Evolutionary conservation across 1,140 invertebrate species (phyloP).

Genomic region (Anastatus disparis): DNA sequence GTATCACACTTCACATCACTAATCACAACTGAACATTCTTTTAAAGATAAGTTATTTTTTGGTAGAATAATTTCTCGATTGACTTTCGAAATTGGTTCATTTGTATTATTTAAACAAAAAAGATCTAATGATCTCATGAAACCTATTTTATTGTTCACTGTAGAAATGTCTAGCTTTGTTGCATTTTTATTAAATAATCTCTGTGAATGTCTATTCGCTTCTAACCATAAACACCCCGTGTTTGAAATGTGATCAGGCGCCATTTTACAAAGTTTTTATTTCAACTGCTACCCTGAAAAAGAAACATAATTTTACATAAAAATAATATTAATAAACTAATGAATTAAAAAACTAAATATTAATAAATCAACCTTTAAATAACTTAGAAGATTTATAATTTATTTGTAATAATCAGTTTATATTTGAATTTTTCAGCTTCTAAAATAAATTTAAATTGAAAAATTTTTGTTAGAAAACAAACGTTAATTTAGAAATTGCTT

Average conservation of each 20-base stretch:
- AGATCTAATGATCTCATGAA: slow-evolving; percentile 44
- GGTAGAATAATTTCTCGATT: neutral
- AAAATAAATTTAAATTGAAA: too few relatives aligned
- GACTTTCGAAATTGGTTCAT: neutral
- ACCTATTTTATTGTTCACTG: slow-evolving; percentile 39
- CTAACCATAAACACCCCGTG: neutral
- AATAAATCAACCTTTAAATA: too few relatives aligned
- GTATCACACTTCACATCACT: slow-evolving; percentile 42
- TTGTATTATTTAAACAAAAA: neutral
- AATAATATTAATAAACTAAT: too few relatives aligned
- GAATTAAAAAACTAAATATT: too few relatives aligned
- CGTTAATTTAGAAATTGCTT: too few relatives aligned
- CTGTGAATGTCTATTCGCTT: neutral
- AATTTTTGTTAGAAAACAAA: too few relatives aligned
- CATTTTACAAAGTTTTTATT: neutral
- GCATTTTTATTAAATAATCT: neutral
- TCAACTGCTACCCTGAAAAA: neutral
- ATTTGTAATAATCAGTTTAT: too few relatives aligned
- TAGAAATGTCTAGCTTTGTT: slow-evolving; percentile 25
- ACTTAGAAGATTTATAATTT: too few relatives aligned
- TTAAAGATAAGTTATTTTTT: slow-evolving; percentile 15
- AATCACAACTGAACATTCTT: slow-evolving; percentile 49
- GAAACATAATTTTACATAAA: too few relatives aligned
- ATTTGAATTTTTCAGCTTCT: too few relatives aligned
- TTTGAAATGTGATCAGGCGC: neutral